Conservation (phyloP, 1,140 invertebrate species). For the Leucophenga varia region DNA sequence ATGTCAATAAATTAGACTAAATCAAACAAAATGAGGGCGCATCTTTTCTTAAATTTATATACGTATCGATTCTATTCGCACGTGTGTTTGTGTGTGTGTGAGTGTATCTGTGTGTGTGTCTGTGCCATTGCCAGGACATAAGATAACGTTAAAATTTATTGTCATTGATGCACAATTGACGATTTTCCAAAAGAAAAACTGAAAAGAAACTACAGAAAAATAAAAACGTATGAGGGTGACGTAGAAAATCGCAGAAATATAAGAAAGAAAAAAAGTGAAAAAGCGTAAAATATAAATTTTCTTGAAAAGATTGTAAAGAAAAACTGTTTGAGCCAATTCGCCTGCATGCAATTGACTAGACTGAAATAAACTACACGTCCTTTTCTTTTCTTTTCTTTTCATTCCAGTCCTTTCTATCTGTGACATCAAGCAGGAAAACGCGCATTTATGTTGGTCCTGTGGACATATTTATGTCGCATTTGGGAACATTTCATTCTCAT, state of each 20-base stretch:
- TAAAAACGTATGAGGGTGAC: no score
- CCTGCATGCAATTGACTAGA: no score
- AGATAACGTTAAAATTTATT: slow-evolving; percentile 27
- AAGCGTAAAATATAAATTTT: neutral
- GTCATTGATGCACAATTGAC: slow-evolving; percentile 22
- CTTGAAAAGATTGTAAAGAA: neutral
- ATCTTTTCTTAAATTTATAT: neutral
- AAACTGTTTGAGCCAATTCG: no score
- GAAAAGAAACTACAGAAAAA: neutral
- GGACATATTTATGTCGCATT: slow-evolving; percentile 56
- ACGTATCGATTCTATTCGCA: neutral
- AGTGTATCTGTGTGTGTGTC: neutral
- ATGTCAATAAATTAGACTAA: slow-evolving; percentile 25
- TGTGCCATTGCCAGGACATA: slow-evolving; percentile 24
- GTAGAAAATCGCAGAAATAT: neutral
- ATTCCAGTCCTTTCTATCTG: no score
- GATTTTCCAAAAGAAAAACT: neutral
- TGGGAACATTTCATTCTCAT: slow-evolving; percentile 55
- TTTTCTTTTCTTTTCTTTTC: no score
- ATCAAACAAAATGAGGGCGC: slow-evolving; percentile 23
- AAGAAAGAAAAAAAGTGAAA: neutral
- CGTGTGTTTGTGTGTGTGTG: neutral
- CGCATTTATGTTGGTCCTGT: slow-evolving; percentile 28
- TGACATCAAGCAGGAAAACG: no score
- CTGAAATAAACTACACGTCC: no score